A percentile compares a stretch with the other conserved stretches of the same genome.
Conservation (phyloP, 2,888 invertebrate genomes). For the Lottia scabra region DNA sequence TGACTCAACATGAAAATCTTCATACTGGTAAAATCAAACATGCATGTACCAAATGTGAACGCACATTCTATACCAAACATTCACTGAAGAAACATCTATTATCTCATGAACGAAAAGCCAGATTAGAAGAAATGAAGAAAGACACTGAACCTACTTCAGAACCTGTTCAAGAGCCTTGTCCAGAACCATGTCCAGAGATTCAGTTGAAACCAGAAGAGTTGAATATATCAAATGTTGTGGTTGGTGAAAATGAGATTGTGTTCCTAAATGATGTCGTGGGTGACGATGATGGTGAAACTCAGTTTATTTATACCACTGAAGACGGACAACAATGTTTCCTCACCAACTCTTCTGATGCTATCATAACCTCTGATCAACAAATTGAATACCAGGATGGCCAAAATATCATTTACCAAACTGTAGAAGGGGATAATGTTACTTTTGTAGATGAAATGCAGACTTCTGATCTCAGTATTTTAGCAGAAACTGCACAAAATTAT, state of each 20-base stretch:
- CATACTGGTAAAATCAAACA: slow-evolving; percentile 11
- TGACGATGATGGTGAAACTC: background rate
- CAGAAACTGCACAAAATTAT: slow-evolving; percentile 3
- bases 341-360: background rate
- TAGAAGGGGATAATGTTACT: background rate
- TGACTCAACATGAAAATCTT: slow-evolving; percentile 10
- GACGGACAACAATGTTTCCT: background rate
- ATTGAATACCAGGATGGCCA: background rate
- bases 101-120: background rate
- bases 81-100: background rate
- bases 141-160: no score
- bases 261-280: background rate
- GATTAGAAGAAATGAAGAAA: background rate
- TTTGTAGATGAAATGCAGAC: background rate
- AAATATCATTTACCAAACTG: background rate
- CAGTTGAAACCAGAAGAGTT: background rate
- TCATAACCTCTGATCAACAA: background rate
- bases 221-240: background rate
- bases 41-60: background rate
- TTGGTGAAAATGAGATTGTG: background rate
- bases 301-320: background rate
- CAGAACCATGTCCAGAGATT: background rate
- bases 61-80: background rate
- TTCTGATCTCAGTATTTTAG: background rate
- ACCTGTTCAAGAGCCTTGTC: no score